Evolutionary conservation across 2,113 vertebrate genomes (phyloP).

Genomic region (Ranitomeya imitator): DNA sequence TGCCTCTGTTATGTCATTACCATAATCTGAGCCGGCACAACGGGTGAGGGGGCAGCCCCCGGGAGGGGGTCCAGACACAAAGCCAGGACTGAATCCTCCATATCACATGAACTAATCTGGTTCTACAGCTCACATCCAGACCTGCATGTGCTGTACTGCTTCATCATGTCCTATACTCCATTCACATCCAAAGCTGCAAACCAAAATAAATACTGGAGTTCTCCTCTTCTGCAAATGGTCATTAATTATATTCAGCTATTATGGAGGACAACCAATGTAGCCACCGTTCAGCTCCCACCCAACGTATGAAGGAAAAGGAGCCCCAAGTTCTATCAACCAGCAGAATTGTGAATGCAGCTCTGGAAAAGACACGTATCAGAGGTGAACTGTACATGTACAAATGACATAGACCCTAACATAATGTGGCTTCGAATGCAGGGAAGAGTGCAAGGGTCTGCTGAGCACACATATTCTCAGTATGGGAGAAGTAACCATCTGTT

Average conservation of each 20-base stretch:
- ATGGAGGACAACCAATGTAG: neutral
- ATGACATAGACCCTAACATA: no score
- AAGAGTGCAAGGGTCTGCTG: no score
- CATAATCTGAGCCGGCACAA: neutral
- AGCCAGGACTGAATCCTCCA: neutral
- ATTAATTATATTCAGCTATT: neutral
- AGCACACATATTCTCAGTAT: no score
- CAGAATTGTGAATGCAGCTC: conserved; percentile 2
- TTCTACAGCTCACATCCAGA: neutral
- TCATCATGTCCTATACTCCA: neutral
- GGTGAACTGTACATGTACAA: no score
- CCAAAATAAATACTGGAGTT: neutral
- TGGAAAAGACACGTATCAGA: neutral
- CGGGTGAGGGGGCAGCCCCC: neutral
- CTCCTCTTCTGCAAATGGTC: neutral
- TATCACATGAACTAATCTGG: neutral
- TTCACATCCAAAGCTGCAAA: neutral
- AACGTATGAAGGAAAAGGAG: neutral
- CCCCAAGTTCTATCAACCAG: neutral
- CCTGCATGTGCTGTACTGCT: neutral
- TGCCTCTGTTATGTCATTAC: conserved; percentile 7
- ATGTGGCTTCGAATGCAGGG: no score
- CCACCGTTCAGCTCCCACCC: neutral
- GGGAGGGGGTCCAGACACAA: neutral
- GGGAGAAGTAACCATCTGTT: no score